A percentile compares a stretch with the other conserved stretches of the same genome.
These are phyloP conservation scores for Acanthopleura granulata DNA, from an alignment of 2,888 invertebrate genomes.

Conservation along the genomic window DNA sequence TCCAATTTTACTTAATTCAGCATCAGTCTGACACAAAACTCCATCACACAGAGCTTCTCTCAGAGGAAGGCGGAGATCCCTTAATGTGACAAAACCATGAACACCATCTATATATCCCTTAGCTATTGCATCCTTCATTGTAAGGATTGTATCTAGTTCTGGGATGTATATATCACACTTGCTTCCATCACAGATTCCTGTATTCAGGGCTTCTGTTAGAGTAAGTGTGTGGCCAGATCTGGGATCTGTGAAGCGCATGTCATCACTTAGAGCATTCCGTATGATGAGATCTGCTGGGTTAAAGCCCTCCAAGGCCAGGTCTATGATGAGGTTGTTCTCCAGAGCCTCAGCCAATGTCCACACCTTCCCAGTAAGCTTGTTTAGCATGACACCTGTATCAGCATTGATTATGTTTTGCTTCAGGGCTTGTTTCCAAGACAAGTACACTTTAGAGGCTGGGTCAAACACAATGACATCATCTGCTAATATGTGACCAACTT, in stretches of 20 bases:
- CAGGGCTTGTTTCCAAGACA: conserved; percentile 15
- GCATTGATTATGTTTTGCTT: conserved; percentile 8
- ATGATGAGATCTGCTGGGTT: background rate
- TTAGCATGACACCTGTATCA: conserved; percentile 25
- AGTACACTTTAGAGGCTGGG: background rate
- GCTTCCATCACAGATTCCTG: conserved; percentile 82
- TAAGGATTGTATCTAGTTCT: conserved; percentile 67
- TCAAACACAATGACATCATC: conserved; percentile 16
- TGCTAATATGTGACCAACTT: background rate
- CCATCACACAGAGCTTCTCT: conserved; percentile 34
- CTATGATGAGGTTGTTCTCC: conserved; percentile 29
- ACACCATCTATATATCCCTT: conserved; percentile 85
- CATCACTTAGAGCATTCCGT: background rate
- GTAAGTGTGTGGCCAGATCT: conserved; percentile 41
- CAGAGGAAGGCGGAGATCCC: conserved; percentile 31
- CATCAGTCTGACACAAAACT: conserved; percentile 25
- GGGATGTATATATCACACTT: conserved; percentile 73
- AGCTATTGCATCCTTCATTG: conserved; percentile 80
- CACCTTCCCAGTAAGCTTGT: conserved; percentile 60
- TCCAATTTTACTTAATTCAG: background rate
- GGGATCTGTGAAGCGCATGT: conserved; percentile 33
- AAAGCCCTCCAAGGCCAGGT: background rate
- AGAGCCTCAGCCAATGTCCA: conserved; percentile 55
- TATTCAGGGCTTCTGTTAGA: conserved; percentile 82
- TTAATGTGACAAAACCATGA: conserved; percentile 35